Percentiles rank a stretch among this genome's conserved stretches.
phyloP scores from a whole-genome alignment of 2,797 vertebrate species.

The Anomalospiza imberbis region DNA sequence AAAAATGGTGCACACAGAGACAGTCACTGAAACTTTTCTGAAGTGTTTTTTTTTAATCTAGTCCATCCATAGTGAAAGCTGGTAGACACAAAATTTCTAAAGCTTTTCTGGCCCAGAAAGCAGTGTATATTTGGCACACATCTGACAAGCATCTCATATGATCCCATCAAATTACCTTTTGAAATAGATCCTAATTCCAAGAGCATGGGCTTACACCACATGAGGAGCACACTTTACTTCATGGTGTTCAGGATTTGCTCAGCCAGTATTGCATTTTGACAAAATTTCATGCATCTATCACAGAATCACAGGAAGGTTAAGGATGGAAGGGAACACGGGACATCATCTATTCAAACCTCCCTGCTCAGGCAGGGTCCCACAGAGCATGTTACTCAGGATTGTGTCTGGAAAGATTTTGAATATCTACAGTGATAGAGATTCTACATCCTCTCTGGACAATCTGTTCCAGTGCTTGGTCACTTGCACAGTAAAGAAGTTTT shows the following conservation, averaged over 20 bases:
- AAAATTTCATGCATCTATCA: background rate
- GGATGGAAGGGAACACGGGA: rapidly evolving
- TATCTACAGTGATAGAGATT: background rate
- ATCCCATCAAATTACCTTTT: background rate
- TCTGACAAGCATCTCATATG: background rate
- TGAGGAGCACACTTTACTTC: background rate
- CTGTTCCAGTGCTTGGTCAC: background rate
- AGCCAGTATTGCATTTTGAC: background rate
- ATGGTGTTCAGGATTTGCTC: background rate
- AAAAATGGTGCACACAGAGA: background rate
- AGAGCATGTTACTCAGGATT: background rate
- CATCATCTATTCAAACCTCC: background rate
- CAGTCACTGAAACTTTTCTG: background rate
- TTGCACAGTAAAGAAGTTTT: background rate
- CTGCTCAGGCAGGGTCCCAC: background rate
- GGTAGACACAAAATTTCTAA: background rate
- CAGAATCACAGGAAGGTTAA: background rate
- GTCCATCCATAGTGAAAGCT: background rate
- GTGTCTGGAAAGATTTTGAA: background rate
- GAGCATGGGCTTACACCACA: background rate
- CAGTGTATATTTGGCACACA: background rate
- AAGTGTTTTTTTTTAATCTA: background rate
- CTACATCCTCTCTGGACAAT: no score
- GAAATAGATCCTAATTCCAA: background rate
- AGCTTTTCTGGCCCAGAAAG: background rate